These are phyloP conservation scores for Notocelia uddmanniana DNA, from an alignment of 2,888 invertebrate species.

Conservation along the genomic window DNA sequence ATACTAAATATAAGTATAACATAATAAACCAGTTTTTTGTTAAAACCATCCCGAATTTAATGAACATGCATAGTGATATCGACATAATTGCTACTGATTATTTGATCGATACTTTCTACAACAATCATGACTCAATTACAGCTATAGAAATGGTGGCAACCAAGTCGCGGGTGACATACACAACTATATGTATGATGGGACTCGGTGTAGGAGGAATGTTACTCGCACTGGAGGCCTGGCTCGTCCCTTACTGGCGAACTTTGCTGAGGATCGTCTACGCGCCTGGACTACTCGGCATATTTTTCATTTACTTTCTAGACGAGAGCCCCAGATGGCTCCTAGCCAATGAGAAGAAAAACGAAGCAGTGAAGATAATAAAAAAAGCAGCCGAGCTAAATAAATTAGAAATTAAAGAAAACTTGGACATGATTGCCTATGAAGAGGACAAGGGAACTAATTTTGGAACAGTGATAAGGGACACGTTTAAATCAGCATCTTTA, in stretches of 20 bases:
- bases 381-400: constrained; percentile 85
- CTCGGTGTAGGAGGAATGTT: constrained; percentile 57
- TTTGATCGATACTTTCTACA: not conserved
- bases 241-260: constrained; percentile 88
- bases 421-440: constrained; percentile 61
- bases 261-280: constrained; percentile 88
- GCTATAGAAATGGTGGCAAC: constrained; percentile 72
- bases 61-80: no score
- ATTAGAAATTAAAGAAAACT: constrained; percentile 60
- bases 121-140: constrained; percentile 53
- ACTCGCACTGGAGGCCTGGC: constrained; percentile 64
- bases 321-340: constrained; percentile 93
- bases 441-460: constrained; percentile 59
- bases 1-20: not conserved
- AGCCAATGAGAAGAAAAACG: constrained; percentile 87
- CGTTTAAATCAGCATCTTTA: constrained; percentile 66
- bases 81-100: no score
- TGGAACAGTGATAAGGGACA: constrained; percentile 60
- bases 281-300: constrained; percentile 88
- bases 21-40: no score
- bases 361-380: constrained; percentile 87
- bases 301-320: constrained; percentile 88
- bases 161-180: constrained; percentile 65
- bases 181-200: constrained; percentile 57
- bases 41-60: no score